Evolutionary conservation across 2,888 invertebrate genomes (phyloP).

Genomic region (Nephrocerus scutellatus): DNA sequence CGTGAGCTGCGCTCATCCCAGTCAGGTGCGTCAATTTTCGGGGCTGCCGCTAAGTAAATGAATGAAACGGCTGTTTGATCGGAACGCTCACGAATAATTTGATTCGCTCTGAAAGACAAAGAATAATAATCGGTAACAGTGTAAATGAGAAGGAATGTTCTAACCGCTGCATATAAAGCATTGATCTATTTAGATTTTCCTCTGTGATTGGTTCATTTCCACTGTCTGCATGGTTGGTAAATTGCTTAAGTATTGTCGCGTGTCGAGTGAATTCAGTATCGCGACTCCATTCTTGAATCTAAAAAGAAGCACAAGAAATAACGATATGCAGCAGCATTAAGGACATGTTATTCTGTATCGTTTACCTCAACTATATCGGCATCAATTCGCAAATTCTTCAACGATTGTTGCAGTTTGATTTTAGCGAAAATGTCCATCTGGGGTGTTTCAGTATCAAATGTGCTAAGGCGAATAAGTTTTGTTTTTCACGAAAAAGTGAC

Average conservation of each 20-base stretch:
- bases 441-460: conserved; percentile 38
- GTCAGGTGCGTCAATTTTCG: conserved; percentile 46
- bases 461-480: conserved; percentile 23
- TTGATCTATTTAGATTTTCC: conserved; percentile 49
- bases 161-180: conserved; percentile 51
- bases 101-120: conserved; percentile 54
- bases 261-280: conserved; percentile 51
- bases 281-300: conserved; percentile 58
- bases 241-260: conserved; percentile 41
- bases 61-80: conserved; percentile 83
- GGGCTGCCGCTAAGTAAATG: conserved; percentile 85
- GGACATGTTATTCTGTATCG: conserved; percentile 21
- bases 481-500: neutral
- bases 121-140: conserved; percentile 2
- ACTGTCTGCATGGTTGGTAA: conserved; percentile 40
- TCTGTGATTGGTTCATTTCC: conserved; percentile 37
- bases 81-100: conserved; percentile 67
- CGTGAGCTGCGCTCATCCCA: conserved; percentile 40
- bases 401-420: conserved; percentile 57
- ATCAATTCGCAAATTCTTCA: conserved; percentile 78
- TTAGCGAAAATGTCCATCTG: conserved; percentile 40
- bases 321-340: neutral
- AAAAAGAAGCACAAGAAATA: conserved; percentile 11
- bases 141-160: conserved; percentile 17
- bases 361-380: conserved; percentile 69